Evolutionary conservation across 2,888 invertebrate species (phyloP).

Genomic region (Formica aserva): DNA sequence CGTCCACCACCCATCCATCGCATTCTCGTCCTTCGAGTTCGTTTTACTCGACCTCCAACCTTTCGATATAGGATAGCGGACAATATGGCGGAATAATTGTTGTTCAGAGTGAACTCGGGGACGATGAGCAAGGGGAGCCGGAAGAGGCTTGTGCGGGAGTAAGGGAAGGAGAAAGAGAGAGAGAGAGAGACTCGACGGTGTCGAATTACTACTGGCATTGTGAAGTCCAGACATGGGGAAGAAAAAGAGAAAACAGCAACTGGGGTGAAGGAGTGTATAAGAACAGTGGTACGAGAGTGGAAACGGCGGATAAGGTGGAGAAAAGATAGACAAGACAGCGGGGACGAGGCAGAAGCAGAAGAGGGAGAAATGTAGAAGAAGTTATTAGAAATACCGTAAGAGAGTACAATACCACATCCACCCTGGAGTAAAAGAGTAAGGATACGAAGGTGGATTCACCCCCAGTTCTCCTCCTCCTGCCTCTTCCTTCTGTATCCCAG

Average conservation of each 20-base stretch:
- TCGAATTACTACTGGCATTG: slow-evolving; percentile 81
- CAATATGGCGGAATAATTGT: slow-evolving; percentile 81
- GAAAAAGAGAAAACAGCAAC: slow-evolving; percentile 56
- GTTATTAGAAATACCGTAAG: slow-evolving; percentile 81
- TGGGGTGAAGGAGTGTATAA: slow-evolving; percentile 41
- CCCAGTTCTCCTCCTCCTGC: slow-evolving; percentile 52
- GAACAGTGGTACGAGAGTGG: slow-evolving; percentile 60
- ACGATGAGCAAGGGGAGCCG: slow-evolving; percentile 39
- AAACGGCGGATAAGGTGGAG: slow-evolving; percentile 42
- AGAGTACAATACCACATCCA: slow-evolving; percentile 75
- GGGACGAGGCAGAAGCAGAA: slow-evolving; percentile 26
- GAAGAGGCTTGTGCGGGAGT: slow-evolving; percentile 30
- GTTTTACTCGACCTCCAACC: slow-evolving; percentile 58
- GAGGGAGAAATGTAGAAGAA: slow-evolving; percentile 69
- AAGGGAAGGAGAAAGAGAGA: slow-evolving; percentile 18
- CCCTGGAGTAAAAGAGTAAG: slow-evolving; percentile 75
- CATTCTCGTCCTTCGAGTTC: slow-evolving; percentile 60
- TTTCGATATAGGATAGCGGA: slow-evolving; percentile 77
- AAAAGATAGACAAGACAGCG: slow-evolving; percentile 17
- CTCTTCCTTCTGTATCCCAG: slow-evolving; percentile 39
- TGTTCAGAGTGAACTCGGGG: slow-evolving; percentile 69
- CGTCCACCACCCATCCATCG: slow-evolving; percentile 61
- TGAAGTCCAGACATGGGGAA: slow-evolving; percentile 78
- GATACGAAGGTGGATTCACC: slow-evolving; percentile 66
- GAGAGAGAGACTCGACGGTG: slow-evolving; percentile 75